Conservation (phyloP, 2,888 invertebrate genomes). For the Thera obeliscata region DNA sequence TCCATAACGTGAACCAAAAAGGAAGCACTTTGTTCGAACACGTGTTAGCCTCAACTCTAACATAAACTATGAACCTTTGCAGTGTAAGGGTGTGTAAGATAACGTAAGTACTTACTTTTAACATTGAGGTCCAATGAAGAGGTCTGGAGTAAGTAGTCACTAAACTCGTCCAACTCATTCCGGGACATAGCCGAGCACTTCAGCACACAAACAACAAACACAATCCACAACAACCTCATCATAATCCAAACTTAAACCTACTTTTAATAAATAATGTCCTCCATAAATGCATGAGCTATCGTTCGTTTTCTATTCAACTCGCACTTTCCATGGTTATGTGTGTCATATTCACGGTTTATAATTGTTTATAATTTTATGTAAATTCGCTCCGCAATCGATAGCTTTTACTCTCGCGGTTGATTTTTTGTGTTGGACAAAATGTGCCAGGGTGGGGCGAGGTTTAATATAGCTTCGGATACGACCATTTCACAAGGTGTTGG, state of each 20-base stretch:
- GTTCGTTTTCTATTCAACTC: slow-evolving; percentile 49
- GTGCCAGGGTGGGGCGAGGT: slow-evolving; percentile 70
- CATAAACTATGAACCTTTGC: not conserved
- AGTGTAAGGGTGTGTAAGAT: not conserved
- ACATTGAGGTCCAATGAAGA: slow-evolving; percentile 73
- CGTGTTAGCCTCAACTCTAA: not conserved
- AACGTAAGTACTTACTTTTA: slow-evolving; percentile 67
- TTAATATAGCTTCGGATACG: slow-evolving; percentile 81
- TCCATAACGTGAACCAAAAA: not conserved
- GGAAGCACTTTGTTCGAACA: not conserved
- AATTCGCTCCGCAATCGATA: slow-evolving; percentile 36
- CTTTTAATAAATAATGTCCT: slow-evolving; percentile 39
- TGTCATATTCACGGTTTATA: slow-evolving; percentile 67
- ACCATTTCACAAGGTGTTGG: slow-evolving; percentile 81
- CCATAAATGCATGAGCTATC: slow-evolving; percentile 50
- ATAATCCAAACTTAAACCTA: slow-evolving; percentile 49
- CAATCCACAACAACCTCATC: slow-evolving; percentile 58
- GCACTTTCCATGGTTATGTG: slow-evolving; percentile 54
- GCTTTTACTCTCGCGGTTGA: slow-evolving; percentile 51
- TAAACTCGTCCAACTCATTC: slow-evolving; percentile 74
- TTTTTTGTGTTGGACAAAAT: slow-evolving; percentile 75
- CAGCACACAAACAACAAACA: slow-evolving; percentile 62
- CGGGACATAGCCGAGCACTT: slow-evolving; percentile 67
- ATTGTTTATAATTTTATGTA: slow-evolving; percentile 48
- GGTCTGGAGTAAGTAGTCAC: slow-evolving; percentile 68